Percentiles rank a stretch among this genome's conserved stretches.
Evolutionary conservation across 2,113 vertebrate species (phyloP).

Genomic region (Brachirus orientalis): DNA sequence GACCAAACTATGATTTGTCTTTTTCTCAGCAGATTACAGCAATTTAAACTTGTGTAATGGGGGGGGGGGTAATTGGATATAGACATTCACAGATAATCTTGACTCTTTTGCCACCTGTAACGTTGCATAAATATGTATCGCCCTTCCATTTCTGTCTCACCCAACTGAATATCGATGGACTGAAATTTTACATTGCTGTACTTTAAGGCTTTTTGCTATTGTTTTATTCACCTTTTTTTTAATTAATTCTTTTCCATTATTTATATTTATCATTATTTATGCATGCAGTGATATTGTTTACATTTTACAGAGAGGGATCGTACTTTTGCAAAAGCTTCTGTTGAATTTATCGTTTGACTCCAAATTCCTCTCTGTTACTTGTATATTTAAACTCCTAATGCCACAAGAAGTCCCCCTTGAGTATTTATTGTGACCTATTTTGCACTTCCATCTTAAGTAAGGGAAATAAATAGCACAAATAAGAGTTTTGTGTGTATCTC

Average conservation of each 20-base stretch:
- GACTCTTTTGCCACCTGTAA: no score
- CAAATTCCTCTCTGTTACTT: neutral
- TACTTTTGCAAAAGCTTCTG: constrained; percentile 40
- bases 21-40: no score
- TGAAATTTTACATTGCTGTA: constrained; percentile 16
- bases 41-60: neutral
- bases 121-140: neutral
- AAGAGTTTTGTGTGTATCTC: neutral
- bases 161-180: constrained; percentile 11
- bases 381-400: neutral
- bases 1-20: constrained; percentile 40
- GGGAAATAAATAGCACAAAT: constrained; percentile 17
- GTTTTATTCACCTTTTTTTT: constrained; percentile 28
- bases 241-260: constrained; percentile 46
- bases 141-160: neutral
- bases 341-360: constrained; percentile 2
- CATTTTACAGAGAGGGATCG: constrained; percentile 59
- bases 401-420: constrained; percentile 22
- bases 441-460: constrained; percentile 44
- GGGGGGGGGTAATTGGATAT: no score
- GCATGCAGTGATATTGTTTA: constrained; percentile 75
- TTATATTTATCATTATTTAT: constrained; percentile 72
- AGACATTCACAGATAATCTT: no score
- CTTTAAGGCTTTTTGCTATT: constrained; percentile 22
- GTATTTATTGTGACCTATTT: constrained; percentile 48